Evolutionary conservation across 2,113 vertebrate species (phyloP).

Genomic region (Forbesichthys papilliferus): DNA sequence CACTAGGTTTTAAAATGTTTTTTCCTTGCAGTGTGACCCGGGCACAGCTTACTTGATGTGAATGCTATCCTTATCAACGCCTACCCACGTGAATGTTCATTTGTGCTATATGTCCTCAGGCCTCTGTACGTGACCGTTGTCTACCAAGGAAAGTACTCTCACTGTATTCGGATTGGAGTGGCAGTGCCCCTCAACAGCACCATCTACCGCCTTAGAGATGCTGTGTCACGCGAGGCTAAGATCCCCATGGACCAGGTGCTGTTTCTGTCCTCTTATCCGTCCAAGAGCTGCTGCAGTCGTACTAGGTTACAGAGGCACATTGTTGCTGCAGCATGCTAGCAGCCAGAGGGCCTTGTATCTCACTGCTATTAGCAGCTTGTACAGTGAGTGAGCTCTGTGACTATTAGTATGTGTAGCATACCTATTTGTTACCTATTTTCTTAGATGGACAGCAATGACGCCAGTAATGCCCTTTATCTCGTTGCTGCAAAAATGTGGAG

Average conservation of each 20-base stretch:
- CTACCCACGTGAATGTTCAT: neutral
- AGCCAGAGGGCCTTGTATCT: neutral
- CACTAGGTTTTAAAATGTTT: no score
- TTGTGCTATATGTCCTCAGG: constrained; percentile 65
- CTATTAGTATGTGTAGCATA: neutral
- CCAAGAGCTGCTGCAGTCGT: constrained; percentile 33
- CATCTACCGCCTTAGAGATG: constrained; percentile 89
- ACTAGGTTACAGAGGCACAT: constrained; percentile 27
- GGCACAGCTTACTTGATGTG: neutral
- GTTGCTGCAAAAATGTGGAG: no score
- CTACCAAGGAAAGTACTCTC: constrained; percentile 95
- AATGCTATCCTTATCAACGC: no score
- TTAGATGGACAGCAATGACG: no score
- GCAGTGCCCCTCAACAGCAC: constrained; percentile 91
- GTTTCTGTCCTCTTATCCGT: constrained; percentile 50
- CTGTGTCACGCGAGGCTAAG: constrained; percentile 92
- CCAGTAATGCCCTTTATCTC: no score
- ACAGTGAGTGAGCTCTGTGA: neutral
- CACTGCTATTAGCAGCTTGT: neutral
- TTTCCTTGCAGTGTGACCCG: no score
- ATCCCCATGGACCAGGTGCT: constrained; percentile 94
- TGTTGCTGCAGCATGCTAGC: neutral
- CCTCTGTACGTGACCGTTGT: constrained; percentile 94
- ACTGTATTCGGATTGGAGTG: constrained; percentile 96
- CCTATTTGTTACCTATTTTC: neutral